Percentiles rank a stretch among this genome's conserved stretches.
Conservation (phyloP, 2,113 vertebrate species). For the Emydocephalus ijimae region DNA sequence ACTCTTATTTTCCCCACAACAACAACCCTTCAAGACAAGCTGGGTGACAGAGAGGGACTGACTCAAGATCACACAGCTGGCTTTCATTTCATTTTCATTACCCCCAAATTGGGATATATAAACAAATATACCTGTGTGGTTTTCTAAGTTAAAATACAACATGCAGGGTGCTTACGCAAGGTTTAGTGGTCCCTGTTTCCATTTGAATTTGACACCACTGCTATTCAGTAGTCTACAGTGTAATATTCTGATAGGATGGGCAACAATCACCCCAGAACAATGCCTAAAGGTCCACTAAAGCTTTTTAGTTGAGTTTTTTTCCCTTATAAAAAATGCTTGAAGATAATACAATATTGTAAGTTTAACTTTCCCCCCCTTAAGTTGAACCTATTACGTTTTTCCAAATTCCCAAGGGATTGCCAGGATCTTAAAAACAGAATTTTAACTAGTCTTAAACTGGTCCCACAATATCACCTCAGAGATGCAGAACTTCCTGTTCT, state of each 20-base stretch:
- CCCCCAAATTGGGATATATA: background rate
- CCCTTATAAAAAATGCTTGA: background rate
- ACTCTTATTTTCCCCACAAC: background rate
- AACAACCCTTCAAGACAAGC: background rate
- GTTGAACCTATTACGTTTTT: background rate
- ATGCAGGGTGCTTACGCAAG: background rate
- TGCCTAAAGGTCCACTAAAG: background rate
- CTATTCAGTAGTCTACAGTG: background rate
- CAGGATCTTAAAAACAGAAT: background rate
- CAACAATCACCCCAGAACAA: background rate
- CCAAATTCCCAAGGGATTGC: background rate
- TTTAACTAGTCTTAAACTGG: background rate
- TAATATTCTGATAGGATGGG: background rate
- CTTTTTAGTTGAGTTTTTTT: background rate
- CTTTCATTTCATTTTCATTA: background rate
- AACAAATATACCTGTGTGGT: background rate
- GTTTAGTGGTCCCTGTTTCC: background rate
- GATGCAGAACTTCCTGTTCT: conserved; percentile 1
- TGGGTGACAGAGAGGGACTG: background rate
- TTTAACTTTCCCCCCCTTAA: background rate
- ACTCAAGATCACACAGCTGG: background rate
- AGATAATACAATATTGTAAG: background rate
- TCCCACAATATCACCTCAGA: conserved; percentile 19
- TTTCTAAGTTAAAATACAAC: background rate
- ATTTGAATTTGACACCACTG: background rate